Evolutionary conservation across 2,113 vertebrate species (phyloP), one percentile per base, ranked within the genome.

Genomic region (Phalacrocorax aristotelis): DNA sequence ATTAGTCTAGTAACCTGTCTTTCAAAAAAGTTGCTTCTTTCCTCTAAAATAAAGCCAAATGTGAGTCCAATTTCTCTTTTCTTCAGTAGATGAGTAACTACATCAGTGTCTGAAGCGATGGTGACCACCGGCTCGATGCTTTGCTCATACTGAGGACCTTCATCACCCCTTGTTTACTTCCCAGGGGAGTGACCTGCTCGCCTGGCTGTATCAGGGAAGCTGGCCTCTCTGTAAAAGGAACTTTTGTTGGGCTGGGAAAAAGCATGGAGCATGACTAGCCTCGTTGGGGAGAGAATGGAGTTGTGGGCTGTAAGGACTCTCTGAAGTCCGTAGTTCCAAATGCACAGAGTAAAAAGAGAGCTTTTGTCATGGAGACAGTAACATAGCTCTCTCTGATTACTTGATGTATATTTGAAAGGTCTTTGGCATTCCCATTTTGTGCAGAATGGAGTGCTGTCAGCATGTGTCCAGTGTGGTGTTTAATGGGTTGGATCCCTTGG

Each of bases 211-310:
- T 34, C 17, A n/a, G 58, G 42, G 48, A 71, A 76, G 32, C 6
- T 60, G 58, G 32, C 13, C 19, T 64, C 19, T 64, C 32, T 64
- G 15, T 57, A 11, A 36, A 38, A 51, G 36, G 19, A 66, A 7
- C 44, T 54, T 62, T 58, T 44, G 12, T 20, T 54, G n/a, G 7
- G 5, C 72, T 57, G 25, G 22, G 52, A 22, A 55, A 44, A 62
- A 40, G 0, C 7, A 2, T n/a, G 44, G 20, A 34, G 25, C 2
- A 0, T 18, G 34, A 44, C 49, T 51, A 38, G 29, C 32, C 48
- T 2, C 6, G 13, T 1, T 55, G 29, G 1, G 20, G 15, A 7
- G 4, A 32, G 38, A 72, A 57, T 23, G 19, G 18, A 14, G 5
- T 57, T 23, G 2, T 57, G 74, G 5, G 7, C 48, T 83, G 4